Conservation (phyloP, 2,113 vertebrate species). For the Campylomormyrus numenius region DNA sequence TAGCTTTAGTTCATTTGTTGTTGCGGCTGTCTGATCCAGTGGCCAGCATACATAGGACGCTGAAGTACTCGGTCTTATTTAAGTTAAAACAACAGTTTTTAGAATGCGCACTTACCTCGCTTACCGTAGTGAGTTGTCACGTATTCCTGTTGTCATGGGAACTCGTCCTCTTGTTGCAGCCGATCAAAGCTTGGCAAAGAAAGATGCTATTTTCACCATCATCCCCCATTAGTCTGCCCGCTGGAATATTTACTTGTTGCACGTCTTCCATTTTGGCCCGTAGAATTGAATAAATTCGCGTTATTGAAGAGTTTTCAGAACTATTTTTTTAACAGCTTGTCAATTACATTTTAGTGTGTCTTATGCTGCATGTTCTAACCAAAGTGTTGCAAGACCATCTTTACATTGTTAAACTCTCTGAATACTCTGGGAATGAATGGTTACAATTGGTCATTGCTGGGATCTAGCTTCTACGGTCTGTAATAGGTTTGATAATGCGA, state of each 20-base stretch:
- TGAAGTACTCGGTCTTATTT: background rate
- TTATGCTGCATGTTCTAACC: background rate
- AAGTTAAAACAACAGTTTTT: background rate
- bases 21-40: background rate
- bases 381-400: background rate
- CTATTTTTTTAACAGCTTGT: background rate
- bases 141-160: background rate
- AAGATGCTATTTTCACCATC: background rate
- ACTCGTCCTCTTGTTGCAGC: background rate
- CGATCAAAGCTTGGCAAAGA: background rate
- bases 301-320: background rate
- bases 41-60: background rate
- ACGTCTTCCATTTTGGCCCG: background rate
- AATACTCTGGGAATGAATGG: background rate
- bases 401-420: background rate
- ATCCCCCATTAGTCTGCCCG: background rate
- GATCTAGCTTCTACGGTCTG: background rate
- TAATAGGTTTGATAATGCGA: background rate
- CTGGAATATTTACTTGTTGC: background rate
- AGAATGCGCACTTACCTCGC: background rate
- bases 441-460: background rate
- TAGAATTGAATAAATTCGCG: background rate
- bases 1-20: background rate
- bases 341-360: background rate
- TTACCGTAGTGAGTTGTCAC: background rate